Evolutionary conservation across 2,888 invertebrate species (phyloP), one percentile per base, ranked within the genome.

Genomic region (Eristalis intricaria): DNA sequence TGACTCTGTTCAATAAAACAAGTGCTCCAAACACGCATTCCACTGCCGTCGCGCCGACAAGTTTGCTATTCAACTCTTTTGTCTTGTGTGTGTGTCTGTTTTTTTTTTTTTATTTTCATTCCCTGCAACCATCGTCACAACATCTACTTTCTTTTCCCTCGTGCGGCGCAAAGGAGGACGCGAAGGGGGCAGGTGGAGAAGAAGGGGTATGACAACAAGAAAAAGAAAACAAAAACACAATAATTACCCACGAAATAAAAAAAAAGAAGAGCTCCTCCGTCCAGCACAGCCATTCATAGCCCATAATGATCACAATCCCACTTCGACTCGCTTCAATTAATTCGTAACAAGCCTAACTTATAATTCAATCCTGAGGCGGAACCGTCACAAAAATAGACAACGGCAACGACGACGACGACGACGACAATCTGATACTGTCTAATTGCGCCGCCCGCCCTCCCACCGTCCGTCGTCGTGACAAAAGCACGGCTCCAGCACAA

Each of bases 301-400:
- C 79, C 79, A 87, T 83, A 83, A 83, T 83, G 83, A 87, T 78
- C 70, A 75, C 69, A 78, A 69, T 29, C 69, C 71, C 71, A 76
- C 79, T 87, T 76, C 61, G 71, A 65, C 75, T 60, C 75, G 79
- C 84, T 83, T 87, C 86, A 87, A 87, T 87, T 87, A 87, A 65
- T 79, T 87, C 66, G 63, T 84, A 87, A 87, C 75, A 83, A 87
- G 83, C 79, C 50, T 84, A 68, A 69, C 74, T 83, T 78, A 75
- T 74, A 86, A 86, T 83, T 86, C 70, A 70, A 86, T 83, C 83
- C 23, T 56, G 40, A 82, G 78, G 86, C 82, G 74, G 70, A 82
- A 78, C 77, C 69, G 63, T 50, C 35, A 19, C 69, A 80, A 56
- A 56, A 69, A 50, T 50, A 10, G 56, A 50, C 73, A 15, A 1